These are phyloP conservation scores for Formica exsecta DNA, from an alignment of 1,140 invertebrate genomes.

Conservation along the genomic window DNA sequence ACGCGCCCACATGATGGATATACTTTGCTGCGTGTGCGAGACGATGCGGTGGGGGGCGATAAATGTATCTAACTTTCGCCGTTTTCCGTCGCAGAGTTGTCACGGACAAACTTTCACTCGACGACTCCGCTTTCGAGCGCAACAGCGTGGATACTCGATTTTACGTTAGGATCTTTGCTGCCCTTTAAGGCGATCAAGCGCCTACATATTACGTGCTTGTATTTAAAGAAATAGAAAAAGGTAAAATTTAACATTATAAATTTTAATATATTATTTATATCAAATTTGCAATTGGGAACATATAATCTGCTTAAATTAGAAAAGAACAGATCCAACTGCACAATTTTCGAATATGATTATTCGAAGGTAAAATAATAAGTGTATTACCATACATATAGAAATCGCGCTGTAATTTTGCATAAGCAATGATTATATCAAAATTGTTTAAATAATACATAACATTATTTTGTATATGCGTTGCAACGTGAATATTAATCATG, in stretches of 20 bases:
- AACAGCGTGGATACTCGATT: slow-evolving; percentile 11
- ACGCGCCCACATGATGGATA: slow-evolving; percentile 55
- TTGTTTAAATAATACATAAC: background rate
- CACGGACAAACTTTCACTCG: slow-evolving; percentile 39
- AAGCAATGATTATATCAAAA: background rate
- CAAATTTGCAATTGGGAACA: background rate
- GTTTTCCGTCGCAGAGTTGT: slow-evolving; percentile 52
- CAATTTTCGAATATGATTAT: background rate
- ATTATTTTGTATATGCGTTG: background rate
- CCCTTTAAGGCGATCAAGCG: slow-evolving; percentile 3
- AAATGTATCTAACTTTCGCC: slow-evolving; percentile 59
- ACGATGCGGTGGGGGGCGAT: slow-evolving; percentile 10
- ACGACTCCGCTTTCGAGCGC: slow-evolving; percentile 30
- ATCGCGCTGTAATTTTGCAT: background rate
- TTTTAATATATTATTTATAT: background rate
- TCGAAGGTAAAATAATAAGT: background rate
- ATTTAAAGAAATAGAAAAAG: background rate
- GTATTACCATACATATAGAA: background rate
- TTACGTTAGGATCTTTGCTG: background rate
- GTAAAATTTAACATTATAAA: background rate
- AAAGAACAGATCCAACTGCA: background rate
- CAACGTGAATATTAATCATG: background rate
- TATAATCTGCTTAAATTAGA: background rate
- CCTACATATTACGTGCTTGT: background rate
- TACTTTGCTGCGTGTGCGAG: slow-evolving; percentile 30